Evolutionary conservation across 2,888 invertebrate species (phyloP).

Genomic region (Caenorhabditis drosophilae): DNA sequence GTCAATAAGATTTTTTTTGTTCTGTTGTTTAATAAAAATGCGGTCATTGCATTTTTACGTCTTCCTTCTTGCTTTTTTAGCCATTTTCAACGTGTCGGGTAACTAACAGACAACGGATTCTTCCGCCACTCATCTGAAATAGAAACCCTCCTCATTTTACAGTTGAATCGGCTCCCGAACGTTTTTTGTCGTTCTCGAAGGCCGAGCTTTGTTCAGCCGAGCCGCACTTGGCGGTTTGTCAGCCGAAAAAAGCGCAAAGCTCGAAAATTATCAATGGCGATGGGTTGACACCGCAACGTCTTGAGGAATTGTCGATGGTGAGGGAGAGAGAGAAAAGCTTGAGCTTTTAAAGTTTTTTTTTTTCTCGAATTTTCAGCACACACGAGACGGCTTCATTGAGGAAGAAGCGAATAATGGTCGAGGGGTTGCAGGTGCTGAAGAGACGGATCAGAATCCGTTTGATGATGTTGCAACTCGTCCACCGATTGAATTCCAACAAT

Average conservation of each 20-base stretch:
- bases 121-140: too few relatives aligned
- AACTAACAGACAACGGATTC: too few relatives aligned
- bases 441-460: constrained; percentile 19
- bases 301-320: constrained; percentile 21
- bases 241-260: constrained; percentile 2
- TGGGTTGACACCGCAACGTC: constrained; percentile 29
- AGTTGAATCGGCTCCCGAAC: constrained; percentile 14
- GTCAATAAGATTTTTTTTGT: too few relatives aligned
- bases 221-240: constrained; percentile 43
- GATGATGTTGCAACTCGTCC: constrained; percentile 24
- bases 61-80: too few relatives aligned
- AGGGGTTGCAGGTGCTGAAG: constrained; percentile 3
- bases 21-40: too few relatives aligned
- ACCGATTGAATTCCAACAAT: constrained; percentile 6
- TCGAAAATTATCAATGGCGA: constrained; percentile 34
- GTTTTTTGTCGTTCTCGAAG: constrained; percentile 41
- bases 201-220: constrained; percentile 46
- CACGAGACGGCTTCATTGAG: constrained; percentile 31
- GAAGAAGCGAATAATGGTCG: constrained; percentile 26
- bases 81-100: too few relatives aligned
- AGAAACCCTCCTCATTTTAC: too few relatives aligned
- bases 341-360: not conserved
- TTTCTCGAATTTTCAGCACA: constrained; percentile 8
- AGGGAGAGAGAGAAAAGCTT: not conserved
- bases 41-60: too few relatives aligned